Evolutionary conservation across 2,888 invertebrate species (phyloP), one percentile per base, ranked within the genome.

Genomic region (Mycalesis mineus): DNA sequence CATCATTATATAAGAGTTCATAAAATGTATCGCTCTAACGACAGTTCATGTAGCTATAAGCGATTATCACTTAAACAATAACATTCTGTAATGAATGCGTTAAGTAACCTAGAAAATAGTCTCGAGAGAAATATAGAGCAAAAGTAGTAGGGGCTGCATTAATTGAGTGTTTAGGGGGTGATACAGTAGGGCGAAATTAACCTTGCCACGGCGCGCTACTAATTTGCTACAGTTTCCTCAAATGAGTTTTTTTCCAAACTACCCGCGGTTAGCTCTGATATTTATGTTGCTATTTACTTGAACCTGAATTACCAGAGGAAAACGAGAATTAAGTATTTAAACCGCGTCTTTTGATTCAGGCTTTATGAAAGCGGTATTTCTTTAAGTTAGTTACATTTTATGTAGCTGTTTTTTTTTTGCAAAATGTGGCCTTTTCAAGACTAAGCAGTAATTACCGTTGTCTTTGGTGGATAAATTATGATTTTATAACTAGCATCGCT

Each of bases 121-220:
- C 62, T 52, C 57, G 17, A 52, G 58, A 62, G 63, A 60, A 62
- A 62, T 63, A 56, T 58, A 58, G 58, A 56, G 14, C 53, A 42
- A 49, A 55, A 56, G 53, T 54, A 62, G 51, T 55, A 17, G 53
- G 57, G 55, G 54, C 42, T 59, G 58, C 50, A 59, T 62, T 67
- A 65, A 65, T 63, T 63, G 64, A 56, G 58, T 62, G 63, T 64
- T 65, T 63, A 62, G 62, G 61, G 64, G 60, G 59, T 62, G 66
- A 65, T 60, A 66, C 64, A 58, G 54, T 56, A 17, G 58, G 59
- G 56, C 60, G 51, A 55, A 63, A 65, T 63, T 63, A 63, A 60
- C 63, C 57, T 54, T 55, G 55, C 41, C 31, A 31, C 59, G 50
- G 41, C 41, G 29, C 44, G 33, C n/a, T 42, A 54, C 54, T 58